Percentiles rank a stretch among this genome's conserved stretches.
Evolutionary conservation across 2,113 vertebrate genomes (phyloP).

Genomic region (Cichladusa arquata): DNA sequence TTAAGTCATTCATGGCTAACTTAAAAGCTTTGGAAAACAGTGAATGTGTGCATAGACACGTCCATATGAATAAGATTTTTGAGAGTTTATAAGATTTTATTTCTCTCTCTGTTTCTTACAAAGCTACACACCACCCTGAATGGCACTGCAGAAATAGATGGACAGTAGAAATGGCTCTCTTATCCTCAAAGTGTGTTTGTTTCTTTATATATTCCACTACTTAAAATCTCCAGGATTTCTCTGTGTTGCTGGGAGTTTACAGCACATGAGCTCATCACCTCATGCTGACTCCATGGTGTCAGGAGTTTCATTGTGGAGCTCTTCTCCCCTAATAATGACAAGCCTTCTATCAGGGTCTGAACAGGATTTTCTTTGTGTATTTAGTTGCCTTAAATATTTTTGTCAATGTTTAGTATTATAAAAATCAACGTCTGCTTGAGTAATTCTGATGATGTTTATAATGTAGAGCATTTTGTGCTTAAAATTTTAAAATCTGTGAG

Average conservation of each 20-base stretch:
- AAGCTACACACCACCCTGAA: background rate
- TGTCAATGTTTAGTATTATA: background rate
- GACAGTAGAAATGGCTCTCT: background rate
- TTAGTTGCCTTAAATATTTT: background rate
- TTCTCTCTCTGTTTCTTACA: background rate
- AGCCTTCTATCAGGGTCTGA: background rate
- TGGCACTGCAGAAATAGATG: background rate
- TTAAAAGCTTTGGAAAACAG: background rate
- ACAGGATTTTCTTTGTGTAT: background rate
- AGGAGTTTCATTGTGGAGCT: background rate
- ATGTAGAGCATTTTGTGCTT: background rate
- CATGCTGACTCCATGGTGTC: background rate
- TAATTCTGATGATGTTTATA: background rate
- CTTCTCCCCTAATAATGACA: background rate
- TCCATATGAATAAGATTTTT: background rate
- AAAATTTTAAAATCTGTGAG: background rate
- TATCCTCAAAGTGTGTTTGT: background rate
- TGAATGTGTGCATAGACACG: background rate
- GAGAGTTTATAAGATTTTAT: background rate
- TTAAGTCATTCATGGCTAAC: background rate
- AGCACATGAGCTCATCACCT: background rate
- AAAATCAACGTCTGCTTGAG: background rate
- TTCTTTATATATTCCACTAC: background rate
- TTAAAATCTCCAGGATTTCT: background rate
- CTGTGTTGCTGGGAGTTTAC: background rate